Base-by-base conservation (phyloP, 1,140 invertebrate species). In the Hyposmocoma kahamanoa region DNA sequence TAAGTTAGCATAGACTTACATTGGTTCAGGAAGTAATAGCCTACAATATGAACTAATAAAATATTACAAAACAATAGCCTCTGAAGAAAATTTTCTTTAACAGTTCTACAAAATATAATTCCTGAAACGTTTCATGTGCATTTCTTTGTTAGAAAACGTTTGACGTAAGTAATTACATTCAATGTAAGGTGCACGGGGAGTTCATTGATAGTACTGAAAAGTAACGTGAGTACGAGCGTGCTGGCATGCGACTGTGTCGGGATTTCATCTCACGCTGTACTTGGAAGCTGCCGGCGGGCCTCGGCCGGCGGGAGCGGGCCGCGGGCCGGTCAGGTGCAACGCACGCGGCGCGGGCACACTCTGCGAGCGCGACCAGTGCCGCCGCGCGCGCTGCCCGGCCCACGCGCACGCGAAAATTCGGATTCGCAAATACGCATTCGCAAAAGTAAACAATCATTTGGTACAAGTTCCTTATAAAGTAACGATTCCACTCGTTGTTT, bases 371-470 rank as follows among this genome's bases (percentile, higher is more conserved):
- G 50, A 56, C 42, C 77, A 81, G 76, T 84, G 68, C 60, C 66
- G 61, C 62, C 66, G 78, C 76, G 78, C 76, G 73, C 77, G 72
- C 65, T 67, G 72, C 22, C 60, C 63, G 57, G 63, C 71, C 67
- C 66, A 80, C 76, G 78, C 78, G 80, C 75, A 69, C 57, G 73
- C 71, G 62, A 76, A 81, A 56, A 36, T 59, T 64, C 57, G 55
- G 67, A 55, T 28, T 65, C 58, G 60, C 67, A 46, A 53, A n/a
- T 58, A 55, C 56, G 58, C 39, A 61, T 72, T 69, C 68, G 64
- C 66, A 28, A 43, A 57, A 48, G 38, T 46, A 55, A 47, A 47
- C 45, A 47, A 48, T 47, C 52, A 47, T 52, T 62, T 57, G 39
- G 62, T 52, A 67, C 60, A 56, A 70, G 66, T 71, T 58, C 67